These are phyloP conservation scores for Sorex araneus DNA, from an alignment of 2,113 vertebrate genomes.

Conservation along the genomic window DNA sequence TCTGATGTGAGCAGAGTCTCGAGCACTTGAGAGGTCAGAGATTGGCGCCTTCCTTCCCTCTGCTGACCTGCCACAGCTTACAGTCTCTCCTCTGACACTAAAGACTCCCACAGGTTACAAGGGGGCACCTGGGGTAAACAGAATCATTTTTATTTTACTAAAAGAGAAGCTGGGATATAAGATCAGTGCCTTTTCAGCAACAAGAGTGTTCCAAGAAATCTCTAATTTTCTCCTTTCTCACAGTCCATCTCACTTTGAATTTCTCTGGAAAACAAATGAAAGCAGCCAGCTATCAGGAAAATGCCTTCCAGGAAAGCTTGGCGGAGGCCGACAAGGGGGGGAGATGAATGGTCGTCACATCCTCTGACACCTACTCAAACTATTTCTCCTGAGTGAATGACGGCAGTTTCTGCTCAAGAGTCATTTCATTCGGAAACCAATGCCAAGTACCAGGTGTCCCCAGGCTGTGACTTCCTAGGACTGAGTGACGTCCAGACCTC, in stretches of 20 bases:
- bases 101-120: neutral
- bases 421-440: conserved; percentile 39
- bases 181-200: neutral
- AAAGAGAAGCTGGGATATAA: neutral
- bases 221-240: conserved; percentile 18
- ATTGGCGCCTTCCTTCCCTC: neutral
- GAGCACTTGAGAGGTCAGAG: neutral
- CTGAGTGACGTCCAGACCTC: neutral
- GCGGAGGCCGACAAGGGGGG: neutral
- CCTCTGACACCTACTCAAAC: neutral
- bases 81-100: neutral
- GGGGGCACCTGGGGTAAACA: neutral
- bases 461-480: neutral
- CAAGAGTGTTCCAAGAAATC: conserved; percentile 10
- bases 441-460: neutral
- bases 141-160: conserved; percentile 44
- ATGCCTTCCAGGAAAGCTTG: neutral
- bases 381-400: neutral
- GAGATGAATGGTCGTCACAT: neutral
- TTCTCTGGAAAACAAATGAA: neutral
- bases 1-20: neutral
- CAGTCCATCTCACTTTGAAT: neutral
- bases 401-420: neutral
- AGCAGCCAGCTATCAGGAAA: neutral
- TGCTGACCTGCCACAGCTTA: neutral